Percentiles rank a stretch among this genome's conserved stretches.
Conservation (phyloP, 2,888 invertebrate genomes). For the Drosophila eohydei region DNA sequence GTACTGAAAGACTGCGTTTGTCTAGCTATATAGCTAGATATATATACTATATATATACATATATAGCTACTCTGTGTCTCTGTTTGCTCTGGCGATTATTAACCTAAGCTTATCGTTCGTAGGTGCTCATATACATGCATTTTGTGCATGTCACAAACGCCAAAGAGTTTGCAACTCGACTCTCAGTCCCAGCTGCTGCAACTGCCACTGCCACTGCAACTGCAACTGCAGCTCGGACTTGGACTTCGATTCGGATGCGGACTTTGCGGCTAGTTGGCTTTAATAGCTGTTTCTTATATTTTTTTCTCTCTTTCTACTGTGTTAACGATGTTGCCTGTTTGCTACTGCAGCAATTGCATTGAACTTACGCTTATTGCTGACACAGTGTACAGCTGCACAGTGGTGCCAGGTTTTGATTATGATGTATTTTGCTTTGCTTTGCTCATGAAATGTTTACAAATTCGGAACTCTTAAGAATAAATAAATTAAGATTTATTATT, state of each 20-base stretch:
- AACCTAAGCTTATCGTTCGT: constrained; percentile 69
- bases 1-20: constrained; percentile 53
- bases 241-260: constrained; percentile 35
- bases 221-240: constrained; percentile 20
- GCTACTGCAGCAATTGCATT: constrained; percentile 69
- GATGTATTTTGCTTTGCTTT: too few species aligned
- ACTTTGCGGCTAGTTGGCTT: constrained; percentile 42
- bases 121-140: constrained; percentile 80
- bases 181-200: constrained; percentile 19
- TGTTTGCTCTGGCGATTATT: constrained; percentile 62
- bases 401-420: constrained; percentile 19
- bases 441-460: too few species aligned
- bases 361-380: constrained; percentile 56
- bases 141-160: constrained; percentile 78
- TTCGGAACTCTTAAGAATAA: too few species aligned
- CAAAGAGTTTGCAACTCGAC: constrained; percentile 37
- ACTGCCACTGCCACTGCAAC: constrained; percentile 1
- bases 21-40: constrained; percentile 37
- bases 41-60: constrained; percentile 8
- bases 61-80: constrained; percentile 15
- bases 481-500: too few species aligned
- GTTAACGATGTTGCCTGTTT: constrained; percentile 75
- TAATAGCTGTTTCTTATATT: constrained; percentile 75
- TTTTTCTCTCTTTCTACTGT: constrained; percentile 37
- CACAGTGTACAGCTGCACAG: constrained; percentile 57